Base-by-base conservation (phyloP, 2,113 vertebrate species). In the Phyllostomus discolor region DNA sequence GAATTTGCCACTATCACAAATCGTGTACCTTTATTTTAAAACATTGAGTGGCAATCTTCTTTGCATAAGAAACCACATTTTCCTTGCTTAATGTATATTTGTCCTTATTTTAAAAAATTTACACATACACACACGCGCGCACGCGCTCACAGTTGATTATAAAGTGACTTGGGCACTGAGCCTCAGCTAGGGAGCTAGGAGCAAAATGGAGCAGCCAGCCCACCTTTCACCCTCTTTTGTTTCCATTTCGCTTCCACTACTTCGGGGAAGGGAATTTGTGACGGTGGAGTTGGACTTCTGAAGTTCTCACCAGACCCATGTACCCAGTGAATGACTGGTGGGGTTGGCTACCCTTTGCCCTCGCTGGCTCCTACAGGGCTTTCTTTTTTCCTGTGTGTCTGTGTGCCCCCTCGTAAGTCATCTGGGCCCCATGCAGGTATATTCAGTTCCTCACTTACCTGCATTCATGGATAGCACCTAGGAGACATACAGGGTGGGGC, bases 11-110 rank as follows among this genome's bases (percentile, higher is more conserved):
- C 80, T 92, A 33, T 92, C n/a, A 75, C 31, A 85, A 54, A 82
- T 72, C 57, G 6, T 64, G 6, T 90, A 38, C 75, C 46, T 91
- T 96, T 96, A 66, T 88, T 93, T 91, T 86, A 73, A 94, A 92
- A 89, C 46, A 57, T 43, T 59, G 67, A 94, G 72, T 92, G 78
- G 5, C 76, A 80, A 33, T 84, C 41, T 33, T 69, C 35, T 31
- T 3, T 81, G 1, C 28, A 41, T 84, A 57, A 96, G 41, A 83
- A 83, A 91, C 48, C 10, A 62, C 7, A 24, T 90, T 89, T 93
- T 91, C 17, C 19, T 94, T 83, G 6, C 26, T 94, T 52, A 52
- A 31, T 38, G 10, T 86, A 15, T 90, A 31, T 92, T 69, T 88
- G 33, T 89, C 31, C 10, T 52, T 48, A 1, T 28, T 64, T 81